A percentile compares a stretch with the other conserved stretches of the same genome.
These are phyloP conservation scores for Agapetus fuscipes DNA, from an alignment of 2,888 invertebrate species.

Conservation along the genomic window DNA sequence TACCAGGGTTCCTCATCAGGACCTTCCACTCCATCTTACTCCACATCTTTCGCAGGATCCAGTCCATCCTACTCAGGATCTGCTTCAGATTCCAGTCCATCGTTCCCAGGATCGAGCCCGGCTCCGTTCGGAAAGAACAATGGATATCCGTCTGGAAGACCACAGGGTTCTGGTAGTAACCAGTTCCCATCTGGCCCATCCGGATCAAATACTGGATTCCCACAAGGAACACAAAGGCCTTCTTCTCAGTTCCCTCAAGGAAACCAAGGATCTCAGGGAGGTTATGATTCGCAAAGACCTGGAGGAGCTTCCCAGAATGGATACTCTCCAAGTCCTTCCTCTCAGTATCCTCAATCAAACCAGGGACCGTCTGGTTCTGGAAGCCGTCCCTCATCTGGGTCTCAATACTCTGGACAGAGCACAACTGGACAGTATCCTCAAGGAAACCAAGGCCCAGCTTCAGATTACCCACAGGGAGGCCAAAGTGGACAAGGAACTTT, in stretches of 20 bases:
- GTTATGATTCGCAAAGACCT: constrained; percentile 19
- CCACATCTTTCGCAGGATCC: constrained; percentile 28
- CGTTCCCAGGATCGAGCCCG: constrained; percentile 18
- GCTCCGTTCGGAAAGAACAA: constrained; percentile 12
- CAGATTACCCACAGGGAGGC: constrained; percentile 22
- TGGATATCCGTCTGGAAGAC: constrained; percentile 19
- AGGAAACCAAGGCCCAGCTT: constrained; percentile 10
- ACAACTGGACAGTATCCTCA: constrained; percentile 12
- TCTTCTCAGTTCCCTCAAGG: constrained; percentile 5
- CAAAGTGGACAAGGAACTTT: constrained; percentile 5
- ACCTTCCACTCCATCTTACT: constrained; percentile 10
- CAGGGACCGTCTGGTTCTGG: constrained; percentile 25
- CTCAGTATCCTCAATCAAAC: constrained; percentile 1
- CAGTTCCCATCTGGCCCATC: constrained; percentile 12
- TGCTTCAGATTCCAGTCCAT: too few species aligned
- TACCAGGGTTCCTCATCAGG: constrained; percentile 4
- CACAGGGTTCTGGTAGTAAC: constrained; percentile 20
- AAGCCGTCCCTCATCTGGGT: background rate
- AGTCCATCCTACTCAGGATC: constrained; percentile 25
- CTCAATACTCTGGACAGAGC: constrained; percentile 23
- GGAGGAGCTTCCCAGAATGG: constrained; percentile 17
- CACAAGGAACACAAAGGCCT: constrained; percentile 1
- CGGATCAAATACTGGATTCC: constrained; percentile 1
- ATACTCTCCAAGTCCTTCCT: constrained; percentile 6
- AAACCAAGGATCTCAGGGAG: constrained; percentile 15